A percentile compares a stretch with the other conserved stretches of the same genome.
Conservation (phyloP, 2,113 vertebrate species). For the Phrynosoma blainvillii region DNA sequence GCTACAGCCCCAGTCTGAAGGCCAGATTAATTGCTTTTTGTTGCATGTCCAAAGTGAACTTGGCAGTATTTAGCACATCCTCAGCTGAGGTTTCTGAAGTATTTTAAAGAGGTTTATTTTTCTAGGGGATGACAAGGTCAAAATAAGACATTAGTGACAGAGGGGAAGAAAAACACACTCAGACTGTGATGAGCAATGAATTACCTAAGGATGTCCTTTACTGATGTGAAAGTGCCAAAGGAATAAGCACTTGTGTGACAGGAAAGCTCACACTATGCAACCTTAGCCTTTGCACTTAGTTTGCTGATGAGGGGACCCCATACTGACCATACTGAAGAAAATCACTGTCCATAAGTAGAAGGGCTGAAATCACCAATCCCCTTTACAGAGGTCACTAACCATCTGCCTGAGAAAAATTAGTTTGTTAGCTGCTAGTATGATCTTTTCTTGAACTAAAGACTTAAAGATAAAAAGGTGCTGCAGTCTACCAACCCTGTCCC, state of each 20-base stretch:
- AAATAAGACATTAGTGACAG: not conserved
- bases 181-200: not conserved
- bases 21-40: not conserved
- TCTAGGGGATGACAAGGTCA: not conserved
- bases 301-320: not conserved
- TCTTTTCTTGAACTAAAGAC: constrained; percentile 24
- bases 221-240: constrained; percentile 7
- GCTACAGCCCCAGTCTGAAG: not conserved
- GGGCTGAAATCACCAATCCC: constrained; percentile 12
- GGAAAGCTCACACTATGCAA: not conserved
- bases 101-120: constrained; percentile 17
- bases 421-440: constrained; percentile 8
- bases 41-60: not conserved
- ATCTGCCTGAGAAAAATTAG: constrained; percentile 36
- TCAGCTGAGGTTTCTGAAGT: not conserved
- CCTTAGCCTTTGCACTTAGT: constrained; percentile 21
- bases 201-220: not conserved
- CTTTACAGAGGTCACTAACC: constrained; percentile 20
- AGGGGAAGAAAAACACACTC: not conserved
- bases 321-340: constrained; percentile 35
- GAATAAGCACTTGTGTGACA: constrained; percentile 5
- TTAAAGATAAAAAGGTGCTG: constrained; percentile 13
- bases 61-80: not conserved
- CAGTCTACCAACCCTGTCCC: not conserved
- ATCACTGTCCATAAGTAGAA: constrained; percentile 1